phyloP scores from a whole-genome alignment of 2,888 invertebrate species.

The Eueremaeus valkanovi region DNA sequence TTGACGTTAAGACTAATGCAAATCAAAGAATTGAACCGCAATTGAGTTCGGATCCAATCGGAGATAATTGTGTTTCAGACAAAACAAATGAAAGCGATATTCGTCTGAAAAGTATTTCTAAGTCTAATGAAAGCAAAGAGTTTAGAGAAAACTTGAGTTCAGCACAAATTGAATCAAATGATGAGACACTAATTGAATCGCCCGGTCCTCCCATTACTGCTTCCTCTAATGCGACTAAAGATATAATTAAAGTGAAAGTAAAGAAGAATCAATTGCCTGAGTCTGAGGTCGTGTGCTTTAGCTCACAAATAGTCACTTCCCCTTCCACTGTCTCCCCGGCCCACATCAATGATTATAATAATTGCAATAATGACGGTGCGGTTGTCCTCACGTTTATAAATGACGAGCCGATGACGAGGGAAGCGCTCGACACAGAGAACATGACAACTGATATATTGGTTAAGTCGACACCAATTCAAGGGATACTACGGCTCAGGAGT shows the following conservation, averaged over 20 bases:
- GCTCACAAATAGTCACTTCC: not conserved
- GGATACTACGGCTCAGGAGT: conserved; percentile 11
- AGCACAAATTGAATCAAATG: no score
- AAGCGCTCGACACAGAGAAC: not conserved
- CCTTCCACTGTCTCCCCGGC: not conserved
- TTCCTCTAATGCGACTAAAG: not conserved
- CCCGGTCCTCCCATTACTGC: not conserved
- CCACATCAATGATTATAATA: not conserved
- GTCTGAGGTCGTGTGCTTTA: conserved; percentile 11
- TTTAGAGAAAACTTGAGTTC: not conserved
- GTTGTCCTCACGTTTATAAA: conserved; percentile 6
- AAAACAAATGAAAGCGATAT: no score
- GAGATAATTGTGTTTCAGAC: no score
- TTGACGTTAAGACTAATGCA: not conserved
- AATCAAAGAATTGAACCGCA: no score
- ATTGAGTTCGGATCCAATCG: no score
- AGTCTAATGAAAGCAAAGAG: not conserved
- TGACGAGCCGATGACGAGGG: conserved; percentile 13
- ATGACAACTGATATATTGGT: not conserved
- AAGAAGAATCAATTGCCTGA: conserved; percentile 10
- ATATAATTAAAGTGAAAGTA: conserved; percentile 27
- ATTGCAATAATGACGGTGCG: not conserved
- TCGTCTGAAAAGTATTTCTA: no score
- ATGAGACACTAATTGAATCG: not conserved
- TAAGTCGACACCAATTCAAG: conserved; percentile 19